phyloP scores from a whole-genome alignment of 2,113 vertebrate genomes.

The Forbesichthys agassizii region DNA sequence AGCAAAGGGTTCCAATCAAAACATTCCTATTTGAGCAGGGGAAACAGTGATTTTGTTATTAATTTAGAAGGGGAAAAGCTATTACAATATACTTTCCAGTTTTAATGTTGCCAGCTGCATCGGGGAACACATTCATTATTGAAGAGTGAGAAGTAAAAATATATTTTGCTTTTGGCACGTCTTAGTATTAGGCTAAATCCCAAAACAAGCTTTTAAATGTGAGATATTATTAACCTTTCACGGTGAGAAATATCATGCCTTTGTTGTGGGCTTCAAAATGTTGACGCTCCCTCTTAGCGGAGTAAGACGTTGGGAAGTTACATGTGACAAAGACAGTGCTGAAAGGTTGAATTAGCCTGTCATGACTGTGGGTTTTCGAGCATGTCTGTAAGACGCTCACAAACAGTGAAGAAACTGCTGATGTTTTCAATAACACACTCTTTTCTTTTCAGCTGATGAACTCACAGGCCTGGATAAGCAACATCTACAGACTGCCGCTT shows the following conservation, averaged over 20 bases:
- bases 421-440: no score
- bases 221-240: slow-evolving; percentile 55
- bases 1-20: slow-evolving; percentile 44
- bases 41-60: slow-evolving; percentile 45
- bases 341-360: slow-evolving; percentile 67
- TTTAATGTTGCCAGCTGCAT: slow-evolving; percentile 49
- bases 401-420: slow-evolving; percentile 17
- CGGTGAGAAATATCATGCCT: slow-evolving; percentile 43
- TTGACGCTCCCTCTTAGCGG: slow-evolving; percentile 52
- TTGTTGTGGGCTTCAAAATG: slow-evolving; percentile 55
- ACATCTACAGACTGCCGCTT: slow-evolving; percentile 1
- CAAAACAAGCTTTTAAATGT: slow-evolving; percentile 26
- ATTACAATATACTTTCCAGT: not conserved
- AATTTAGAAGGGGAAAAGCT: not conserved
- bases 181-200: slow-evolving; percentile 31
- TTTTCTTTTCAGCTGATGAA: slow-evolving; percentile 38
- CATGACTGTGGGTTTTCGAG: slow-evolving; percentile 56
- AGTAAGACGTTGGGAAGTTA: slow-evolving; percentile 45
- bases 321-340: slow-evolving; percentile 60
- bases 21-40: slow-evolving; percentile 55
- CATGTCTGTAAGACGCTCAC: slow-evolving; percentile 47
- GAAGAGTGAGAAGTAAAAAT: slow-evolving; percentile 53
- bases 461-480: slow-evolving; percentile 32
- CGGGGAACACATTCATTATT: slow-evolving; percentile 56
- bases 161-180: slow-evolving; percentile 52